Evolutionary conservation across 2,113 vertebrate species (phyloP).

Genomic region (Pungitius pungitius): DNA sequence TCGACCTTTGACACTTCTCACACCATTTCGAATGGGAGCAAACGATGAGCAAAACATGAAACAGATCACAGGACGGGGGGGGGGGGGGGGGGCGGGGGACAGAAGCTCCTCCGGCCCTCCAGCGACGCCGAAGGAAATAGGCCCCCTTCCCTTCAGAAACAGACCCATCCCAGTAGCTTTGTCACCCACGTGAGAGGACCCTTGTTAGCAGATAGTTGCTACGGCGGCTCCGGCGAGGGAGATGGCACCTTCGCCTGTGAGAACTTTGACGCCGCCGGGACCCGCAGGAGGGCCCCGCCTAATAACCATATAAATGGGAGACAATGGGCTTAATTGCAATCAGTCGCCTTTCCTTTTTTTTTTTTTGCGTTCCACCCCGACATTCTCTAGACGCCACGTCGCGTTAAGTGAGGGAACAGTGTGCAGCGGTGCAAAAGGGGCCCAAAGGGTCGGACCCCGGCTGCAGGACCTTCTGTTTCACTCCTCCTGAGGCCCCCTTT

Average conservation of each 20-base stretch:
- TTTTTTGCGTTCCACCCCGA: conserved; percentile 63
- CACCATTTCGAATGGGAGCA: conserved; percentile 58
- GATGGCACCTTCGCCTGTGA: conserved; percentile 77
- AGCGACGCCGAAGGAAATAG: conserved; percentile 79
- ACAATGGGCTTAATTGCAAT: conserved; percentile 81
- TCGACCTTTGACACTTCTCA: conserved; percentile 72
- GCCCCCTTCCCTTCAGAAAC: conserved; percentile 62
- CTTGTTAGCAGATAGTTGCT: conserved; percentile 90
- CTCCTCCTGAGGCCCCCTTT: conserved; percentile 45
- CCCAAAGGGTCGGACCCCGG: conserved; percentile 64
- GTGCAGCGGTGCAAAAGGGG: conserved; percentile 44
- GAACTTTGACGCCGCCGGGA: conserved; percentile 77
- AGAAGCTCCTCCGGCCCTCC: conserved; percentile 60
- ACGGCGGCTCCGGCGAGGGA: conserved; percentile 64
- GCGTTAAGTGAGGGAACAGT: conserved; percentile 27
- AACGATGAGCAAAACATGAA: conserved; percentile 72
- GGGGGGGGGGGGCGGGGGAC: too few relatives aligned
- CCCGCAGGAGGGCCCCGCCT: conserved; percentile 64
- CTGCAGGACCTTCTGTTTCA: conserved; percentile 55
- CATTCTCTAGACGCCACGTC: conserved; percentile 50
- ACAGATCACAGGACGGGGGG: conserved; percentile 77
- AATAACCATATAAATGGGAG: conserved; percentile 87
- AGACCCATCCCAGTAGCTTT: conserved; percentile 76
- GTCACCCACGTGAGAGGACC: conserved; percentile 84
- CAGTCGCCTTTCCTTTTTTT: conserved; percentile 62